A percentile compares a stretch with the other conserved stretches of the same genome.
These are phyloP conservation scores for Actinostola sp. DNA, from an alignment of 92 coral and sea anemone genomes.

Conservation along the genomic window DNA sequence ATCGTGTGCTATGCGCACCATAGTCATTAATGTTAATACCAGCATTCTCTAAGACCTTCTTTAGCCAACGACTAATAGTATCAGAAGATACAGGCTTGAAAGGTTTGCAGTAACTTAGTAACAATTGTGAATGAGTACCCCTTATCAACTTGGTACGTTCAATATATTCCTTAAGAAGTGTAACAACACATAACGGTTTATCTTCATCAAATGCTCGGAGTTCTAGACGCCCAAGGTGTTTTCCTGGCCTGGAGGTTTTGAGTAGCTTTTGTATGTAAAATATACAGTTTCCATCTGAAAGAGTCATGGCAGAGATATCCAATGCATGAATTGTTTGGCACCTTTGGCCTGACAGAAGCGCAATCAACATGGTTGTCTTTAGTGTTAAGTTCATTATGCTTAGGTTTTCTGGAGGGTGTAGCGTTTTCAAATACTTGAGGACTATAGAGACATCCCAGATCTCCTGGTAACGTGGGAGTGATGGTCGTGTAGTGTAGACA, in stretches of 20 bases:
- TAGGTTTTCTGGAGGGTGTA: conserved; percentile 11
- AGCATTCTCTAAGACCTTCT: no score
- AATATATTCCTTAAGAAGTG: background rate
- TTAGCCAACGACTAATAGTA: no score
- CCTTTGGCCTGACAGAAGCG: conserved; percentile 46
- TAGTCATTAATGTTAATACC: no score
- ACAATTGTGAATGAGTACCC: background rate
- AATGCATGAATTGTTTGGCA: conserved; percentile 50
- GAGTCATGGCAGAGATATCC: conserved; percentile 21
- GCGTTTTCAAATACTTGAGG: conserved; percentile 16
- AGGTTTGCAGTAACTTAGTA: background rate
- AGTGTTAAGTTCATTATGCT: conserved; percentile 26
- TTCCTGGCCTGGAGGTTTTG: conserved; percentile 6
- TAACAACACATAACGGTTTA: background rate
- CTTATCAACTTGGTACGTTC: background rate
- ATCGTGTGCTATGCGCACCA: no score
- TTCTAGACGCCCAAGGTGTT: background rate
- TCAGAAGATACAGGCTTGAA: conserved; percentile 28
- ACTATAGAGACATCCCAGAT: conserved; percentile 47
- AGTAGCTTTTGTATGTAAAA: background rate
- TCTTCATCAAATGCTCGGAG: background rate
- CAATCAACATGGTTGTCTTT: conserved; percentile 45
- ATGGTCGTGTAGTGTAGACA: conserved; percentile 28
- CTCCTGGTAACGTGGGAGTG: conserved; percentile 48
- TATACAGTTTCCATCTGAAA: background rate